Evolutionary conservation across 2,113 vertebrate species (phyloP).

Genomic region (Hipposideros armiger): DNA sequence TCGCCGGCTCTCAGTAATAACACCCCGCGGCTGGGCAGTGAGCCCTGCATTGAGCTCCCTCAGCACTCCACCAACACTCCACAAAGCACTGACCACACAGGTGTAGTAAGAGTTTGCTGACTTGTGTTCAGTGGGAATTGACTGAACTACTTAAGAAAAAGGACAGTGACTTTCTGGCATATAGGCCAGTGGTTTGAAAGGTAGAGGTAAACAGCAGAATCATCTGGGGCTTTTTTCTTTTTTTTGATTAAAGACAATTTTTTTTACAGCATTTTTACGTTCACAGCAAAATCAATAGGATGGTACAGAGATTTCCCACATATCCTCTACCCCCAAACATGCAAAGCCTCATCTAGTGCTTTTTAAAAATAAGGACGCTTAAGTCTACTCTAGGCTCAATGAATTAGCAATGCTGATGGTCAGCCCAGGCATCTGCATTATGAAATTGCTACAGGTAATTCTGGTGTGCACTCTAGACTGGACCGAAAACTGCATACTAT

Average conservation of each 20-base stretch:
- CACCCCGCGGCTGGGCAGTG: not conserved
- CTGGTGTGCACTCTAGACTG: not conserved
- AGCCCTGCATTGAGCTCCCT: not conserved
- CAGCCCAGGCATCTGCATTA: not conserved
- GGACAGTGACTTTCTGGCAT: not conserved
- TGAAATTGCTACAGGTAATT: not conserved
- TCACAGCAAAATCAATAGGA: not conserved
- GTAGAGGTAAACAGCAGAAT: not conserved
- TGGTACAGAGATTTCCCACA: not conserved
- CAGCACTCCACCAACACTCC: not conserved
- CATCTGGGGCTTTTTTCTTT: constrained; percentile 16
- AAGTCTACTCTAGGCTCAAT: not conserved
- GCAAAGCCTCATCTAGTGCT: not conserved
- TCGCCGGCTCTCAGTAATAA: not conserved
- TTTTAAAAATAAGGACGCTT: constrained; percentile 2
- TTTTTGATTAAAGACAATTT: not conserved
- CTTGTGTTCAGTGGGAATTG: not conserved
- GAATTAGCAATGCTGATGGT: not conserved
- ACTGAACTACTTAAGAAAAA: not conserved
- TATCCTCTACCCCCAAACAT: not conserved
- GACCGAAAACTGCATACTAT: not conserved
- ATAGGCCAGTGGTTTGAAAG: not conserved
- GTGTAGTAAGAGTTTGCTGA: not conserved
- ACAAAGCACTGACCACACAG: too few species aligned
- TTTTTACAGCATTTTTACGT: not conserved